Conservation (phyloP, 2,113 vertebrate species). For the Dasyprocta punctata region DNA sequence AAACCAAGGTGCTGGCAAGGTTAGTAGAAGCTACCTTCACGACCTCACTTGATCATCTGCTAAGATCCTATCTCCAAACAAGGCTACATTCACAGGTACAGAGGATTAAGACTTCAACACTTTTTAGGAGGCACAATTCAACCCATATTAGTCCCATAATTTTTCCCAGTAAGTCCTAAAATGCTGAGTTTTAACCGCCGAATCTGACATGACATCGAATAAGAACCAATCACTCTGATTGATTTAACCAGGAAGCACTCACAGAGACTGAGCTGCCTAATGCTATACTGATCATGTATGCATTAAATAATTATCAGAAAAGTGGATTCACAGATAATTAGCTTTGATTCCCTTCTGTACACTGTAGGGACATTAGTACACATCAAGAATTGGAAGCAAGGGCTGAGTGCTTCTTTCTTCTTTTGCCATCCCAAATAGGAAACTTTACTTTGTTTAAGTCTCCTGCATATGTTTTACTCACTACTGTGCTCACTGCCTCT, state of each 20-base stretch:
- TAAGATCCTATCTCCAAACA: not conserved
- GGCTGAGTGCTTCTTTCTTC: not conserved
- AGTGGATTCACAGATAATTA: not conserved
- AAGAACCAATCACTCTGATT: not conserved
- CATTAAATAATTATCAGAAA: not conserved
- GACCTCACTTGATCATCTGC: not conserved
- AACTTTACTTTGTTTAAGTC: not conserved
- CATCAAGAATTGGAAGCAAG: not conserved
- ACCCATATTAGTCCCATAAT: not conserved
- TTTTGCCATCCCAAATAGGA: not conserved
- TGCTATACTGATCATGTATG: not conserved
- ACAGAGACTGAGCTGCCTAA: not conserved
- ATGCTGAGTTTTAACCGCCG: not conserved
- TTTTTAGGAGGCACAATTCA: not conserved
- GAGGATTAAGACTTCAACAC: not conserved
- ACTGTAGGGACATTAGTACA: not conserved
- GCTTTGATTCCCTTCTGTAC: not conserved
- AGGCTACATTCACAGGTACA: not conserved
- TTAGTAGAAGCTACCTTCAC: not conserved
- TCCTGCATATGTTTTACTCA: not conserved
- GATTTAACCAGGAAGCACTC: not conserved
- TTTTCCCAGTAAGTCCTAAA: not conserved
- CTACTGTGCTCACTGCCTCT: rapidly evolving
- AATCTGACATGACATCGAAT: not conserved
- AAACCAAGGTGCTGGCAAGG: not conserved